phyloP scores from a whole-genome alignment of 1,140 invertebrate species.

The Leptopilina boulardi region DNA sequence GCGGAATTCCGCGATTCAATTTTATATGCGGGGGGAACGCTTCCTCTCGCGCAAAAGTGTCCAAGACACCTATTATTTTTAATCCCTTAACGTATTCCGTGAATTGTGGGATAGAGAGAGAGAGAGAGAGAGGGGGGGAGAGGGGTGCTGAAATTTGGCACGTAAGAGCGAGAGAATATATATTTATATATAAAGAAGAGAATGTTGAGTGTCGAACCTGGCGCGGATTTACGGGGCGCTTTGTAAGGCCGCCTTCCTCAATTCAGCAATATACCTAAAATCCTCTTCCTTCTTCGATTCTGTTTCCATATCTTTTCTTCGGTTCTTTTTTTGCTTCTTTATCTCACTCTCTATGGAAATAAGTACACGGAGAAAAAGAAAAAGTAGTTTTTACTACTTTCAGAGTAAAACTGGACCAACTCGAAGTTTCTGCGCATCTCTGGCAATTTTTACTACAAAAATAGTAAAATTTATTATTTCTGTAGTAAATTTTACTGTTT shows the following conservation, averaged over 20 bases:
- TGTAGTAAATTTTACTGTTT: too few species aligned
- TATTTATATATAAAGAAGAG: constrained; percentile 66
- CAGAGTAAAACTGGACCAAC: too few species aligned
- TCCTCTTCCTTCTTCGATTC: constrained; percentile 51
- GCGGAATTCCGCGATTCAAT: constrained; percentile 55
- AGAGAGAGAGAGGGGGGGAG: constrained; percentile 43
- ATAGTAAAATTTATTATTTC: too few species aligned
- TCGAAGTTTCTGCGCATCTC: too few species aligned
- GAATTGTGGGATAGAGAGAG: constrained; percentile 34
- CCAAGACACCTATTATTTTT: constrained; percentile 68
- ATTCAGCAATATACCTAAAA: constrained; percentile 73
- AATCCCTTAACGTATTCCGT: constrained; percentile 67
- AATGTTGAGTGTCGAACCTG: constrained; percentile 75
- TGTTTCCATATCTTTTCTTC: constrained; percentile 37
- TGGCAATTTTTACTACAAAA: too few species aligned
- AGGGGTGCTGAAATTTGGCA: constrained; percentile 36
- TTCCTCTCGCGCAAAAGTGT: constrained; percentile 39
- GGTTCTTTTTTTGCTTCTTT: constrained; percentile 51
- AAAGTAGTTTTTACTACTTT: too few species aligned
- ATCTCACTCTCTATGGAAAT: constrained; percentile 28
- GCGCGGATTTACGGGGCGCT: constrained; percentile 76
- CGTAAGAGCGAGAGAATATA: constrained; percentile 41
- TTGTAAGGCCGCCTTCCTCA: constrained; percentile 76
- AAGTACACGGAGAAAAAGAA: too few species aligned
- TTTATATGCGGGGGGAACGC: too few species aligned